Conservation (phyloP, 2,113 vertebrate species). For the Ceuthmochares aereus region DNA sequence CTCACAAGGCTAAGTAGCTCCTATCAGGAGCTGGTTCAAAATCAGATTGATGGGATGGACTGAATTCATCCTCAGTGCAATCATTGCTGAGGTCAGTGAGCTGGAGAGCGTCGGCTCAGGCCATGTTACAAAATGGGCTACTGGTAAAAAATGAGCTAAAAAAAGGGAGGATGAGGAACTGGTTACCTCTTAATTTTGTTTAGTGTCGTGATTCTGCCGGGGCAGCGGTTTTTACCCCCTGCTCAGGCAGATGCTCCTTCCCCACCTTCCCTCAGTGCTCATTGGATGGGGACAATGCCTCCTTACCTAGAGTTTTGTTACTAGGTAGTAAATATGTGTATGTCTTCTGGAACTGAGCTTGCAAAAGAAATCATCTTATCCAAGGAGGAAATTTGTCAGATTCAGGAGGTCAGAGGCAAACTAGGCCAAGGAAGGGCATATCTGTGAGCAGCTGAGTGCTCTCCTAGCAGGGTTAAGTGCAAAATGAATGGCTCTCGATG, state of each 20-base stretch:
- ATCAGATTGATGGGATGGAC: background rate
- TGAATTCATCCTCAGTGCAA: background rate
- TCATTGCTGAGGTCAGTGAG: background rate
- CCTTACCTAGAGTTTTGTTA: background rate
- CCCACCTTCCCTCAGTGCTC: background rate
- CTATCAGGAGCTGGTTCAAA: background rate
- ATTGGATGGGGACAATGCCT: background rate
- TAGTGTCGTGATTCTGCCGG: background rate
- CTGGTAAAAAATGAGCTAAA: background rate
- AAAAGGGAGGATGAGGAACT: background rate
- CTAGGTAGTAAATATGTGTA: background rate
- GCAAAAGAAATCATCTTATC: background rate
- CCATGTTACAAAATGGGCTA: background rate
- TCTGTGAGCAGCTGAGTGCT: background rate
- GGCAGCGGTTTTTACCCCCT: background rate
- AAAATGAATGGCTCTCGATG: background rate
- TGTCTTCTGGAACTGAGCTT: background rate
- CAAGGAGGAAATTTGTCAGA: background rate
- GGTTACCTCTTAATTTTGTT: background rate
- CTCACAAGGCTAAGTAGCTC: background rate
- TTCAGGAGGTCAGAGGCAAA: background rate
- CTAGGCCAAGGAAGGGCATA: background rate
- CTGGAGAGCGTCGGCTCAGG: background rate
- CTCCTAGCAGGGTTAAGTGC: background rate
- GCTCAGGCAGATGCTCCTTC: background rate